phyloP scores from a whole-genome alignment of 2,888 invertebrate genomes.

The Rotaria magnacalcarata region DNA sequence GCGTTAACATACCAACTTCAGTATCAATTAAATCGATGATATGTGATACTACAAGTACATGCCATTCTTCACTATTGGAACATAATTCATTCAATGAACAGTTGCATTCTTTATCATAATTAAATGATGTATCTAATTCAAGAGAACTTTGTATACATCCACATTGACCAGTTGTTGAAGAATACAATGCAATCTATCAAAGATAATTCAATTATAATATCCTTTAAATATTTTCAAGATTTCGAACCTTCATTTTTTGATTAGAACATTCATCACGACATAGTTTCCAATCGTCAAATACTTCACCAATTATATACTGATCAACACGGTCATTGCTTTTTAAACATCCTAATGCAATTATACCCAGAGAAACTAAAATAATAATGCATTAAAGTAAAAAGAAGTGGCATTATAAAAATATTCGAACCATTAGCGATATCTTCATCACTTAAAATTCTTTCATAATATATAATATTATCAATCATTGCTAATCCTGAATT shows the following conservation, averaged over 20 bases:
- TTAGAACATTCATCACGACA: not conserved
- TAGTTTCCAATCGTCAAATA: not conserved
- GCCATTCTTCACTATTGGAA: not conserved
- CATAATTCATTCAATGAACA: not conserved
- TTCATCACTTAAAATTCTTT: not conserved
- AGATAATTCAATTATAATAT: not conserved
- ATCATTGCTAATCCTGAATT: not conserved
- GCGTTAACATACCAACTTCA: not conserved
- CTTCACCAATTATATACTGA: not conserved
- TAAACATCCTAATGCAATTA: not conserved
- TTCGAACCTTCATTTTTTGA: not conserved
- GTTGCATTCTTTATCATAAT: not conserved
- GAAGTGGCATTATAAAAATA: not conserved
- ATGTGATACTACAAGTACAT: not conserved
- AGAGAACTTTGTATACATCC: not conserved
- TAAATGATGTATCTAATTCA: constrained; percentile 8
- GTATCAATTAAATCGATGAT: constrained; percentile 2
- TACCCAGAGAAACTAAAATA: not conserved
- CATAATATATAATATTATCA: not conserved
- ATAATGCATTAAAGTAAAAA: not conserved
- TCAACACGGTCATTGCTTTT: not conserved
- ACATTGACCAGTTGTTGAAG: not conserved
- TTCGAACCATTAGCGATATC: constrained; percentile 12
- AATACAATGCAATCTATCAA: not conserved
- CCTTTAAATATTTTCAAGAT: not conserved